Base-by-base conservation (phyloP, 2,113 vertebrate species). In the Eurypyga helias region DNA sequence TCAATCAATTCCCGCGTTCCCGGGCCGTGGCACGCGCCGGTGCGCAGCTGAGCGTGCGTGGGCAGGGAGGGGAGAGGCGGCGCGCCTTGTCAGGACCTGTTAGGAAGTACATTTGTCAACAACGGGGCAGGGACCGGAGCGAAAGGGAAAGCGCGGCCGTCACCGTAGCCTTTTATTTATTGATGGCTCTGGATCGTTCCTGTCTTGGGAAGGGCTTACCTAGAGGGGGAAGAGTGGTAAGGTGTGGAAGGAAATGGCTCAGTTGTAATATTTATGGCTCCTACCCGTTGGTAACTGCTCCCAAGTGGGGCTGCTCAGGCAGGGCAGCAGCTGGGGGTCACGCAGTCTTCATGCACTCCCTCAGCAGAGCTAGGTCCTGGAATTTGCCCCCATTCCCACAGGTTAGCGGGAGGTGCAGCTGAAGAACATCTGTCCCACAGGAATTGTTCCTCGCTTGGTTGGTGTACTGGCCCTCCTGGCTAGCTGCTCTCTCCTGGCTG, bases 1-100 rank as follows among this genome's bases (percentile, higher is more conserved):
- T 98, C 98, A 93, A 97, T 98, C 98, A 98, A 96, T 98, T 96
- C 97, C 96, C 79, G 94, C 97, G 97, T 96, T 54, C 90, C 88
- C 96, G 95, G 79, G 8, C 52, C 3, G 1, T 31, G 9, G 9
- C 87, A 70, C 29, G 28, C 0, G 21, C 84, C 52, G 13, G 70
- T 90, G 91, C 71, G 94, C 94, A 49, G 92, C 91, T 85, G 85
- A 87, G 96, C 83, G 57, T 93, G 86, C 5, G 25, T 6, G 3
- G 88, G 83, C 49, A 64, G 91, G 89, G 85, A 77, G 82, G 64
- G 66, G 70, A 55, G 46, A 76, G 95, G 76, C 79, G n/a, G 87
- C 6, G 2, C 1, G 24, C 6, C 0, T 7, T 97, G 97, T 97
- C 98, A 93, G 58, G 65, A 90, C 73, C 91, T 90, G 90, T 98